These are phyloP conservation scores for Sarcoramphus papa DNA, from an alignment of 2,797 vertebrate species.

Conservation along the genomic window DNA sequence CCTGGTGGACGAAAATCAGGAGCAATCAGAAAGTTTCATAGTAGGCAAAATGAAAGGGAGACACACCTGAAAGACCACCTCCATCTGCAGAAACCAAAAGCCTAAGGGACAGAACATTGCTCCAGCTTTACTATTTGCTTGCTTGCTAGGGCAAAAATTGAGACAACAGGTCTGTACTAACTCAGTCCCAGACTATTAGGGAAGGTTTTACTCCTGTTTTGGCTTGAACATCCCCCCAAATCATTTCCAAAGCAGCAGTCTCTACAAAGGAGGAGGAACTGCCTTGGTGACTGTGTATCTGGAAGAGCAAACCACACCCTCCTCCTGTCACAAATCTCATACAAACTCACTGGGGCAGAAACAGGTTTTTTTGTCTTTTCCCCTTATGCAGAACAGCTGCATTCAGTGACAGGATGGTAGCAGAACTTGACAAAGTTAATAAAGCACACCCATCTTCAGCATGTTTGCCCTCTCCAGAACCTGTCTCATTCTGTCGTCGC, in stretches of 20 bases:
- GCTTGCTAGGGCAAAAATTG: not conserved
- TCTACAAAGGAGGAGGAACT: not conserved
- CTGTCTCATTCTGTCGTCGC: not conserved
- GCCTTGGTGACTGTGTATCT: too few relatives aligned
- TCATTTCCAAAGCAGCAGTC: not conserved
- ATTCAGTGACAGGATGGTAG: not conserved
- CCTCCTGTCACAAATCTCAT: not conserved
- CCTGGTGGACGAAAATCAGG: constrained; percentile 72
- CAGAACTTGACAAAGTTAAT: not conserved
- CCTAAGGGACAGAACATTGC: not conserved
- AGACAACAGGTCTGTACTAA: not conserved
- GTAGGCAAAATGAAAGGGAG: not conserved
- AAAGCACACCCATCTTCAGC: not conserved
- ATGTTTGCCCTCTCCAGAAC: not conserved
- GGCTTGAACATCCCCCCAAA: not conserved
- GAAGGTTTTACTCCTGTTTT: not conserved
- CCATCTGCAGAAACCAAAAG: not conserved
- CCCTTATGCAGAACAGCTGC: not conserved
- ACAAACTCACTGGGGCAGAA: not conserved
- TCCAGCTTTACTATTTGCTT: not conserved
- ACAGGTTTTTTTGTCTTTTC: not conserved
- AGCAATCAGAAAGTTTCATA: not conserved
- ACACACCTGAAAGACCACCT: not conserved
- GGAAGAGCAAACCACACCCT: not conserved
- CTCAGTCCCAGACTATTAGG: not conserved